Percentiles rank a stretch among this genome's conserved stretches.
Conservation (phyloP, 2,113 vertebrate genomes). For the Balaeniceps rex region DNA sequence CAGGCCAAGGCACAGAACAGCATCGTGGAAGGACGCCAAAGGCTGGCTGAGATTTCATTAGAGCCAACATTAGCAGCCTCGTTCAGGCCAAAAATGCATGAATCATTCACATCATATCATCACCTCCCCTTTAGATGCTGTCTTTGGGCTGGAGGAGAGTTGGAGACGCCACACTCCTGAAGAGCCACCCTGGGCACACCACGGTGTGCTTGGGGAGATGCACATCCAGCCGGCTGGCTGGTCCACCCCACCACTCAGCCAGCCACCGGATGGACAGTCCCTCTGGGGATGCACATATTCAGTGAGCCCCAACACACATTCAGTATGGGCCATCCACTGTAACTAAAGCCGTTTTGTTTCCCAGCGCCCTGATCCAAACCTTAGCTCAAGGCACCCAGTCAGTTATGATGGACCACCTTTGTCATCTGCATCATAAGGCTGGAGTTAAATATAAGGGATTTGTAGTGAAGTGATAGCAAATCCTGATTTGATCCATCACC, state of each 20-base stretch:
- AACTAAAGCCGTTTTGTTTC: neutral
- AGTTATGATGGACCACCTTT: neutral
- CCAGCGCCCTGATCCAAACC: neutral
- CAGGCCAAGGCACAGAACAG: neutral
- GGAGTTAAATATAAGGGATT: neutral
- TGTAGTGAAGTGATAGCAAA: neutral
- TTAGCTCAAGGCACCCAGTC: neutral
- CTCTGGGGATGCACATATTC: neutral
- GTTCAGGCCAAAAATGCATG: neutral
- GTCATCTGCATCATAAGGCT: neutral
- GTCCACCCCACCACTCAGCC: neutral
- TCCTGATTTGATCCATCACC: neutral
- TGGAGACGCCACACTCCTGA: neutral
- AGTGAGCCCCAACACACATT: neutral
- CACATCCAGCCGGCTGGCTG: neutral
- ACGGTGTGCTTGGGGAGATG: neutral
- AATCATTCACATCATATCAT: neutral
- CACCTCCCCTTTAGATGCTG: neutral
- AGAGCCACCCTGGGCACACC: neutral
- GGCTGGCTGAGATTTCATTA: neutral
- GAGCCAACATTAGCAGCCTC: neutral
- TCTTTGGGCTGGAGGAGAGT: neutral
- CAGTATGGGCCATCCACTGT: neutral
- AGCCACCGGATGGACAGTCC: neutral
- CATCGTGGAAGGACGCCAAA: neutral